A percentile compares a stretch with the other conserved stretches of the same genome.
Evolutionary conservation across 2,797 vertebrate species (phyloP).

Genomic region (Cossypha caffra): DNA sequence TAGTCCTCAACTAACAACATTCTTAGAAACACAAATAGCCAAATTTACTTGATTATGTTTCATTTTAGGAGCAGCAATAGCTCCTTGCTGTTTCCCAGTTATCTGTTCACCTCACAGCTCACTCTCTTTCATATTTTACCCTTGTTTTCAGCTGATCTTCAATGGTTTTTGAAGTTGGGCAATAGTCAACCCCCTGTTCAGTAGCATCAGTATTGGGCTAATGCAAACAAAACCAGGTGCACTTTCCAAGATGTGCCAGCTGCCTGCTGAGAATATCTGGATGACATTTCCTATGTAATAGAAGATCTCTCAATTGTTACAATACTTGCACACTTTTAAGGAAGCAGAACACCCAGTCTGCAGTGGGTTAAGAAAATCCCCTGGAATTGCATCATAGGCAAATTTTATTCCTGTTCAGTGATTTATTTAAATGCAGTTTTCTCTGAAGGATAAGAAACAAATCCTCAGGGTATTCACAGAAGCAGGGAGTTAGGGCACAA

Average conservation of each 20-base stretch:
- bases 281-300: not conserved
- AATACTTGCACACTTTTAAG: not conserved
- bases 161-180: not conserved
- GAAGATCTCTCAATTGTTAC: not conserved
- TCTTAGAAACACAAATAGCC: not conserved
- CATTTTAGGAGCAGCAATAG: not conserved
- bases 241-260: not conserved
- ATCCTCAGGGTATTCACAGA: not conserved
- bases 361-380: conserved; percentile 21
- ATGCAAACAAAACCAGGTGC: not conserved
- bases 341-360: not conserved
- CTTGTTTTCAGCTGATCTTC: not conserved
- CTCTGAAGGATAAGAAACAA: conserved; percentile 26
- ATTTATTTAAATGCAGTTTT: conserved; percentile 45
- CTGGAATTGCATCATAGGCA: conserved; percentile 32
- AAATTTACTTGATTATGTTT: not conserved
- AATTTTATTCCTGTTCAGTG: conserved; percentile 39
- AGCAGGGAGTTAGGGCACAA: not conserved
- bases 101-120: not conserved
- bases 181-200: not conserved
- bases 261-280: not conserved
- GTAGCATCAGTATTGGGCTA: not conserved
- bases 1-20: not conserved
- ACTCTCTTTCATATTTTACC: not conserved
- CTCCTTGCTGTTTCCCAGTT: not conserved